Conservation (phyloP, 1,140 invertebrate species). For the Macrostomum lignano region DNA sequence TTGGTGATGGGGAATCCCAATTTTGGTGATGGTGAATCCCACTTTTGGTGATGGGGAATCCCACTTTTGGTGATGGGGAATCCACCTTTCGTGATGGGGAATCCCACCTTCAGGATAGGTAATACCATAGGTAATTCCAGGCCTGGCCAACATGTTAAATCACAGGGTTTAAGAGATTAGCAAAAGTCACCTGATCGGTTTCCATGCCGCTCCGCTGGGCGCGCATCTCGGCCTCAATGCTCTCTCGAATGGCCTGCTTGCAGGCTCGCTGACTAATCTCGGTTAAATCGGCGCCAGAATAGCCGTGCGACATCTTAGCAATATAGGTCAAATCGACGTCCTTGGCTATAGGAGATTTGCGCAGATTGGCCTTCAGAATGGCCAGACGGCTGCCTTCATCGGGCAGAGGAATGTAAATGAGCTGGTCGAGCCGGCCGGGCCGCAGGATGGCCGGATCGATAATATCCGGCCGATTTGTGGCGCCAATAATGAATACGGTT, state of each 20-base stretch:
- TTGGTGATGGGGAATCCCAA: too few relatives aligned
- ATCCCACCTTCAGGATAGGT: too few relatives aligned
- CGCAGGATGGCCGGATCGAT: conserved; percentile 93
- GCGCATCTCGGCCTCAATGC: conserved; percentile 90
- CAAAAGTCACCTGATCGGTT: too few relatives aligned
- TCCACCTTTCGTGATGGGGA: too few relatives aligned
- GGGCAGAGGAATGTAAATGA: conserved; percentile 95
- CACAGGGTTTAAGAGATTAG: too few relatives aligned
- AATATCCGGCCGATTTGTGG: conserved; percentile 64
- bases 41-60: too few relatives aligned
- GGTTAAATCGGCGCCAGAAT: conserved; percentile 90
- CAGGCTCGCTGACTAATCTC: conserved; percentile 98
- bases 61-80: too few relatives aligned
- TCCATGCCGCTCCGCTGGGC: conserved; percentile 32
- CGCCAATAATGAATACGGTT: conserved; percentile 98
- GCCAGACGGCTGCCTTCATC: conserved; percentile 84
- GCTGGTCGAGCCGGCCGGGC: conserved; percentile 85
- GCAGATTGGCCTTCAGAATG: conserved; percentile 71
- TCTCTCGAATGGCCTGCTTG: conserved; percentile 87
- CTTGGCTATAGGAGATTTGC: conserved; percentile 80
- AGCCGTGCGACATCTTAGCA: conserved; percentile 78
- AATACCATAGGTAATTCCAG: too few relatives aligned
- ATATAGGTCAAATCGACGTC: conserved; percentile 78
- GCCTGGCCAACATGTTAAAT: too few relatives aligned
- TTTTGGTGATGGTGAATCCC: too few relatives aligned